These are phyloP conservation scores for Bombus consobrinus DNA, from an alignment of 1,140 invertebrate species.

Conservation along the genomic window DNA sequence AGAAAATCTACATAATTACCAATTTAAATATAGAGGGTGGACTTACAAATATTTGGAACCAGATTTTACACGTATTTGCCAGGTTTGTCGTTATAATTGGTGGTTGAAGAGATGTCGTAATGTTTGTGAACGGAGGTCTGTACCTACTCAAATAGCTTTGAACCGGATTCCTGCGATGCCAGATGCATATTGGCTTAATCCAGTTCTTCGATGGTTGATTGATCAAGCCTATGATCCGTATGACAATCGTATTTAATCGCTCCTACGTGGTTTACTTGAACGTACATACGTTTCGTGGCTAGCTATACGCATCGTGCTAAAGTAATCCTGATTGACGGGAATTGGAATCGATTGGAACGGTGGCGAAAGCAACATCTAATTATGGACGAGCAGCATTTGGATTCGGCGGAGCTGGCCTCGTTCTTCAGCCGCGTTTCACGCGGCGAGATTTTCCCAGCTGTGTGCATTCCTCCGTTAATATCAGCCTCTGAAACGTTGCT, in stretches of 20 bases:
- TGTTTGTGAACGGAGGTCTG: background rate
- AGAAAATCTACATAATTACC: too few species aligned
- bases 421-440: background rate
- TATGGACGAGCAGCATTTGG: background rate
- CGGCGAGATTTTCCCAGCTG: background rate
- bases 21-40: too few species aligned
- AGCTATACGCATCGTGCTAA: background rate
- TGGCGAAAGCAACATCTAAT: background rate
- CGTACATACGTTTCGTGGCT: background rate
- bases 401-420: background rate
- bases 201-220: background rate
- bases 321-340: slow-evolving; percentile 5
- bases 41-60: too few species aligned
- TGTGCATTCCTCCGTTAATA: background rate
- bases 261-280: background rate
- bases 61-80: too few species aligned
- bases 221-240: background rate
- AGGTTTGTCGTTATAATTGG: too few species aligned
- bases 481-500: background rate
- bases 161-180: background rate
- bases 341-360: slow-evolving; percentile 9
- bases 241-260: background rate
- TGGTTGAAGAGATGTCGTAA: too few species aligned
- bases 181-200: slow-evolving; percentile 1
- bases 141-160: too few species aligned